These are phyloP conservation scores for Diorhabda elongata DNA, from an alignment of 1,140 invertebrate species.

Conservation along the genomic window DNA sequence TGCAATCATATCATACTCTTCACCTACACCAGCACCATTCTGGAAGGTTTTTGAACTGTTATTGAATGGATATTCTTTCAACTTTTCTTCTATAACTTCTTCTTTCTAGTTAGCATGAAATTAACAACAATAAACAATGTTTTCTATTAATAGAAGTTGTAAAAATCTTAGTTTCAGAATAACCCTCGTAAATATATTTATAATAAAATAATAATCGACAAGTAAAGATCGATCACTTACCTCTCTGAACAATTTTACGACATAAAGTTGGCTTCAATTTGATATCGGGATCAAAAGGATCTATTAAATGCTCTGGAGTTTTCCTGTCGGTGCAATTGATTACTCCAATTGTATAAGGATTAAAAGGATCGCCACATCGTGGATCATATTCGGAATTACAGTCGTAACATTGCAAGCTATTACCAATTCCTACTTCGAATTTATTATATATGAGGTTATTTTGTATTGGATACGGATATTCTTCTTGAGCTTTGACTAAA, in stretches of 20 bases:
- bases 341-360: constrained; percentile 71
- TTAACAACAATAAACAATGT: no score
- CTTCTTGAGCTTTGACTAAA: not conserved
- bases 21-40: no score
- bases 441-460: not conserved
- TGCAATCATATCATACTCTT: no score
- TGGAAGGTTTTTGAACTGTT: no score
- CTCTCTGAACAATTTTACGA: constrained; percentile 71
- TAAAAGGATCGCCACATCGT: constrained; percentile 79
- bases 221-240: constrained; percentile 46
- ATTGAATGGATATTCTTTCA: no score
- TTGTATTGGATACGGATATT: constrained; percentile 1
- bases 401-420: constrained; percentile 63
- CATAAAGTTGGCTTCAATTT: constrained; percentile 64
- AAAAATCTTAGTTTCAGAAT: no score
- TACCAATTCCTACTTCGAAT: not conserved
- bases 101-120: no score
- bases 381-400: constrained; percentile 84
- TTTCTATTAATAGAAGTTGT: no score
- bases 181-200: no score
- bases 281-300: constrained; percentile 35
- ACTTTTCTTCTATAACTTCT: no score
- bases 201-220: not conserved
- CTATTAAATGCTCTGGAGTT: constrained; percentile 63
- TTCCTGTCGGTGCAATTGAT: constrained; percentile 78